Percentiles rank a stretch among this genome's conserved stretches.
These are phyloP conservation scores for Seriola quinqueradiata DNA, from an alignment of 2,113 vertebrate genomes.

Conservation along the genomic window DNA sequence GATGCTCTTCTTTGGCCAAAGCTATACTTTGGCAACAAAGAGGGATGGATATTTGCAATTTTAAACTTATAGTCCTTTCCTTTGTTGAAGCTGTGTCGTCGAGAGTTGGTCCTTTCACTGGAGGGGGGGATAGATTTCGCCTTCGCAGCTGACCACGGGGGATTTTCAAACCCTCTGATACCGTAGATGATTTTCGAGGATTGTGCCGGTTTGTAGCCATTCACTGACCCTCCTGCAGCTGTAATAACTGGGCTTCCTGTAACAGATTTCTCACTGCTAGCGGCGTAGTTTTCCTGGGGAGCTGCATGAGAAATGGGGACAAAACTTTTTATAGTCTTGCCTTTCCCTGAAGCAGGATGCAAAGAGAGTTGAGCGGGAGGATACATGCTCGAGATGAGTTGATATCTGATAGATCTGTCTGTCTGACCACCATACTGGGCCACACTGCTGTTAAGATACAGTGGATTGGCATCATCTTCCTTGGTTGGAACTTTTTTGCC, in stretches of 20 bases:
- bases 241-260: not conserved
- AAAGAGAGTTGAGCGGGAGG: not conserved
- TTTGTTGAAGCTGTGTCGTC: slow-evolving; percentile 6
- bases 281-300: not conserved
- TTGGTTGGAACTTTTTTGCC: not conserved
- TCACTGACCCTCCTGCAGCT: not conserved
- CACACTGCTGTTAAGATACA: not conserved
- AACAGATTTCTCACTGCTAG: not conserved
- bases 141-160: not conserved
- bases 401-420: not conserved
- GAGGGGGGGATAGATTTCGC: not conserved
- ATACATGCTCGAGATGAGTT: not conserved
- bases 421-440: not conserved
- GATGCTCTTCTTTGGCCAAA: slow-evolving; percentile 49
- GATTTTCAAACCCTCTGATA: slow-evolving; percentile 28
- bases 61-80: not conserved
- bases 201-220: not conserved
- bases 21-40: slow-evolving; percentile 54
- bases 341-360: not conserved
- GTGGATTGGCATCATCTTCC: not conserved
- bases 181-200: slow-evolving; percentile 22
- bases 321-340: not conserved
- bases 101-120: not conserved
- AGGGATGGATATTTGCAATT: not conserved
- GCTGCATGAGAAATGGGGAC: not conserved